phyloP scores from a whole-genome alignment of 2,888 invertebrate genomes.

The Trilocha varians region DNA sequence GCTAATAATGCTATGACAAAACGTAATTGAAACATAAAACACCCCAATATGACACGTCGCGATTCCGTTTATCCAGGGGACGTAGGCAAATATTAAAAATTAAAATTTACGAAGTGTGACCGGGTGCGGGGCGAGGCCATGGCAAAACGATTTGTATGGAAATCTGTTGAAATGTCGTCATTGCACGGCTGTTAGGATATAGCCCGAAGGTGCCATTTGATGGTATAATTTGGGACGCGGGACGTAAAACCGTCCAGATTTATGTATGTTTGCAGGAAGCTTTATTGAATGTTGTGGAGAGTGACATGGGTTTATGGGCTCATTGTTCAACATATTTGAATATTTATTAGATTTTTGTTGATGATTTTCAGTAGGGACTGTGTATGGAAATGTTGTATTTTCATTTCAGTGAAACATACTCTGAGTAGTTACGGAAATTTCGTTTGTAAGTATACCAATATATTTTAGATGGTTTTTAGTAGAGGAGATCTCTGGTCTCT shows the following conservation, averaged over 20 bases:
- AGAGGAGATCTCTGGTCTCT: no score
- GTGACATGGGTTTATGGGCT: constrained; percentile 41
- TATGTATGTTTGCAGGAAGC: constrained; percentile 51
- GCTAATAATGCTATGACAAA: not conserved
- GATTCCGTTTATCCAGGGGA: constrained; percentile 18
- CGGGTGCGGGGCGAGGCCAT: constrained; percentile 27
- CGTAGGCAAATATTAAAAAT: constrained; percentile 57
- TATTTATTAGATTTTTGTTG: constrained; percentile 19
- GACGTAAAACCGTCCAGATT: constrained; percentile 58
- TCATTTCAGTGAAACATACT: no score
- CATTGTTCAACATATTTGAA: constrained; percentile 20
- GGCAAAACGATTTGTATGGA: constrained; percentile 69
- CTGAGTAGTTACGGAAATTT: no score
- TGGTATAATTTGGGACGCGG: constrained; percentile 63
- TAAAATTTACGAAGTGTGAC: constrained; percentile 67
- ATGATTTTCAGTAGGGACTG: no score
- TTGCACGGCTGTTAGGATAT: constrained; percentile 36
- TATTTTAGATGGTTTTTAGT: no score
- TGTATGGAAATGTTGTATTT: no score
- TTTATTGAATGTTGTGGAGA: constrained; percentile 61
- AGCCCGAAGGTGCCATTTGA: constrained; percentile 55
- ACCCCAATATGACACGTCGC: constrained; percentile 1
- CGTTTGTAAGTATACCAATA: no score
- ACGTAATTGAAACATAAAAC: constrained; percentile 1
- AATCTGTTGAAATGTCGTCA: constrained; percentile 52